Base-by-base conservation (phyloP, 2,888 invertebrate genomes). In the Lithosia quadra region DNA sequence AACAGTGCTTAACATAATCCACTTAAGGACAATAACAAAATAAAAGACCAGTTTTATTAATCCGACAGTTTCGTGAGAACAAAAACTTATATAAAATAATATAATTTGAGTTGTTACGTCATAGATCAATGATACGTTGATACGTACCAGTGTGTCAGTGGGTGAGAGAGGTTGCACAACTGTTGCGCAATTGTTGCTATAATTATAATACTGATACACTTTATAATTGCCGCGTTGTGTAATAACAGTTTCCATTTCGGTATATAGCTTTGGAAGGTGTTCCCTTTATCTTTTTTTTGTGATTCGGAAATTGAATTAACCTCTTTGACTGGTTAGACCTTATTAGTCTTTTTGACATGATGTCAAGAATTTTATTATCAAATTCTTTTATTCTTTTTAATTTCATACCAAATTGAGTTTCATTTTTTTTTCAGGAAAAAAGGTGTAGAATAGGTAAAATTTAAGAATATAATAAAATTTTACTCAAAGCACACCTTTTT, bases 121-220 rank as follows among this genome's bases (percentile, higher is more conserved):
- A 66, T 39, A 58, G 34, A 69, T 66, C 63, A 63, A 70, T 70
- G 63, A 67, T 66, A 69, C 33, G 39, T 22, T 24, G 59, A 59
- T 69, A 63, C 43, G 57, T 62, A 65, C 56, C 60, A 67, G 60
- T 71, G 60, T 70, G 70, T 70, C 66, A 70, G 70, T 70, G 53
- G 70, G 67, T 71, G 67, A 71, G 56, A 34, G 49, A 53, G 10
- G 67, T 71, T 69, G 66, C 67, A 61, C 67, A 71, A 71, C 43
- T 53, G 64, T 71, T 70, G 57, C 68, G 68, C 60, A 75, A 70
- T 56, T 63, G 64, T 70, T 72, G 72, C 62, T 71, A 71, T 72
- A 69, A 71, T 61, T 71, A 71, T 72, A 61, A 65, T 66, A 68
- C 65, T 79, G 68, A 66, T 72, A 76, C 60, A 69, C 33, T 70